These are phyloP conservation scores for Eriosoma lanigerum DNA, from an alignment of 1,140 invertebrate species.

Conservation along the genomic window DNA sequence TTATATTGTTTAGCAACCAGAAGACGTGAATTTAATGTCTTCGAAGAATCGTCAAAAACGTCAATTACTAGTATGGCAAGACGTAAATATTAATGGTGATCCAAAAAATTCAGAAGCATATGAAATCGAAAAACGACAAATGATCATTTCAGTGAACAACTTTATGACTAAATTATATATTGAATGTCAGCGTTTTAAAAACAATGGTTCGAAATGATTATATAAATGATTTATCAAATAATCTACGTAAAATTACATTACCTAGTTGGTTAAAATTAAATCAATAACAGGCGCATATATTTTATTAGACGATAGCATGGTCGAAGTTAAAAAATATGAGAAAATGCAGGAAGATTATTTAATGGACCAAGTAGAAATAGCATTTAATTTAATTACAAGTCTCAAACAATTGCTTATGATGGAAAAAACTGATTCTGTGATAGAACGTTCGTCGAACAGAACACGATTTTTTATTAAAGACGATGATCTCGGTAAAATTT, in stretches of 20 bases:
- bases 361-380: not conserved
- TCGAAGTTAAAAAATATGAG: not conserved
- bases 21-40: not conserved
- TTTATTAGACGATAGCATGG: not conserved
- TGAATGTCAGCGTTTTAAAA: conserved; percentile 37
- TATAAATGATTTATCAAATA: not conserved
- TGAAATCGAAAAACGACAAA: conserved; percentile 28
- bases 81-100: not conserved
- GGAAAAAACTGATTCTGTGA: conserved; percentile 42
- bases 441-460: conserved; percentile 36
- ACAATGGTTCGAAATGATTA: not conserved
- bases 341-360: not conserved
- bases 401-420: conserved; percentile 27
- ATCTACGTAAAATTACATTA: not conserved
- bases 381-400: conserved; percentile 21
- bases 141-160: conserved; percentile 21
- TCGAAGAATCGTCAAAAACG: conserved; percentile 1
- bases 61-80: conserved; percentile 25
- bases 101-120: conserved; percentile 22
- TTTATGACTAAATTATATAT: conserved; percentile 29
- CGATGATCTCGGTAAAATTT: conserved; percentile 4
- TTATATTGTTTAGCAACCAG: not conserved
- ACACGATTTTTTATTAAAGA: conserved; percentile 31
- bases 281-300: not conserved
- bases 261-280: too few species aligned